Conservation (phyloP, 2,888 invertebrate species). For the Timandra comae region DNA sequence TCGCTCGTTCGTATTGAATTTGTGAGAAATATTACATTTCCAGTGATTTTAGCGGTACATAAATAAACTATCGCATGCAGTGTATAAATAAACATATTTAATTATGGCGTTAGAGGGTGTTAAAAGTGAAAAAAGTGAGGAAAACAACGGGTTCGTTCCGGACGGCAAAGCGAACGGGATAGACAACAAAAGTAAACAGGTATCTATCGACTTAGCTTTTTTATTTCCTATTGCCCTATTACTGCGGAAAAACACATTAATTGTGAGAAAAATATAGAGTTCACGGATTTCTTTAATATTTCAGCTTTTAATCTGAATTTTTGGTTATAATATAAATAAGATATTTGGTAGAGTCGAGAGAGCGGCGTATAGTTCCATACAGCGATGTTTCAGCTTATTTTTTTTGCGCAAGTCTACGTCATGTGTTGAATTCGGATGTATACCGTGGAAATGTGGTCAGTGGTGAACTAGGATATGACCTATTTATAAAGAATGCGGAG, state of each 20-base stretch:
- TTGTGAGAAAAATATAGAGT: no score
- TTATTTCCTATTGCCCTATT: conserved; percentile 31
- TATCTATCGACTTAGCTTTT: conserved; percentile 43
- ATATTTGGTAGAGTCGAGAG: neutral
- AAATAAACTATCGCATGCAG: conserved; percentile 61
- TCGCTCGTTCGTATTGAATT: conserved; percentile 61
- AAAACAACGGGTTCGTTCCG: conserved; percentile 70
- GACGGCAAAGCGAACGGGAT: conserved; percentile 75
- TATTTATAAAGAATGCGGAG: conserved; percentile 52
- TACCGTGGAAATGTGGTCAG: conserved; percentile 44
- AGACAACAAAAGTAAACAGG: conserved; percentile 78
- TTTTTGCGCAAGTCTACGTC: conserved; percentile 57
- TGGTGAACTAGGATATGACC: conserved; percentile 63
- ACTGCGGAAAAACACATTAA: neutral
- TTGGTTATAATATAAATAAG: no score
- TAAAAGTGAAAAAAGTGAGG: conserved; percentile 74
- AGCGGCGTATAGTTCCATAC: neutral
- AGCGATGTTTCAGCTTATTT: conserved; percentile 18
- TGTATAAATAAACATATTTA: conserved; percentile 62
- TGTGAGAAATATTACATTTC: conserved; percentile 50
- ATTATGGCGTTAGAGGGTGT: conserved; percentile 74
- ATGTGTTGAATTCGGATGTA: conserved; percentile 37
- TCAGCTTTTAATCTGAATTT: neutral
- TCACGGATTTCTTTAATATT: no score
- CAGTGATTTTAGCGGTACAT: conserved; percentile 46